Evolutionary conservation across 2,797 vertebrate genomes (phyloP).

Genomic region (Lepus townsendii): DNA sequence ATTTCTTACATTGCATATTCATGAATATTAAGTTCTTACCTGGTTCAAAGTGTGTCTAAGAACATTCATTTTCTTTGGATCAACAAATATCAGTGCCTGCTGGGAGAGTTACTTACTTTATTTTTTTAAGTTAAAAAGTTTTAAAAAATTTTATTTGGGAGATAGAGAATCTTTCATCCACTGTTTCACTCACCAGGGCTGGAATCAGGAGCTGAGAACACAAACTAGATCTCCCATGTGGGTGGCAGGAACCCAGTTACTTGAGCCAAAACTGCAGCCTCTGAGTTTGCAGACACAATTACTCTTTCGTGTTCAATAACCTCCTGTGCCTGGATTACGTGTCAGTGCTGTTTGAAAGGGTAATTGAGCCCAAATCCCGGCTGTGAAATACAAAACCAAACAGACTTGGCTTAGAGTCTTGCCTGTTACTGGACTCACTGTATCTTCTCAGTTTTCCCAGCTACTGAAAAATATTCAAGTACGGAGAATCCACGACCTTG

Average conservation of each 20-base stretch:
- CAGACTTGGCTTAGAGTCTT: conserved; percentile 16
- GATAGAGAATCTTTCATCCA: too few species aligned
- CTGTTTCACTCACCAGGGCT: too few species aligned
- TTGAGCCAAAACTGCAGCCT: too few species aligned
- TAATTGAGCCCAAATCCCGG: conserved; percentile 52
- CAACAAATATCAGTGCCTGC: not conserved
- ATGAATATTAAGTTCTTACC: conserved; percentile 26
- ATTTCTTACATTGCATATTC: conserved; percentile 28
- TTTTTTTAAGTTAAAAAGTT: too few species aligned
- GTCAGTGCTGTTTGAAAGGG: conserved; percentile 42
- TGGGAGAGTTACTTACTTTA: not conserved
- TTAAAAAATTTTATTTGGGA: too few species aligned
- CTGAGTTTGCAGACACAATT: conserved; percentile 16
- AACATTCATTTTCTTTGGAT: conserved; percentile 51
- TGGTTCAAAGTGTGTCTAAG: conserved; percentile 5
- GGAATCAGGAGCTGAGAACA: too few species aligned
- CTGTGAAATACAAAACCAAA: conserved; percentile 14
- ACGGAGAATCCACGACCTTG: not conserved
- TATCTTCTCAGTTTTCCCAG: not conserved
- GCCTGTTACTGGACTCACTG: not conserved
- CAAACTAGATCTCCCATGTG: too few species aligned
- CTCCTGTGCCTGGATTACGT: conserved; percentile 16
- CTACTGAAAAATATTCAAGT: conserved; percentile 38
- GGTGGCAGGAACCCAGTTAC: too few species aligned
- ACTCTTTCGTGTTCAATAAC: conserved; percentile 48